Evolutionary conservation across 2,797 vertebrate genomes (phyloP).

Genomic region (Mormyrus proboscirostris): DNA sequence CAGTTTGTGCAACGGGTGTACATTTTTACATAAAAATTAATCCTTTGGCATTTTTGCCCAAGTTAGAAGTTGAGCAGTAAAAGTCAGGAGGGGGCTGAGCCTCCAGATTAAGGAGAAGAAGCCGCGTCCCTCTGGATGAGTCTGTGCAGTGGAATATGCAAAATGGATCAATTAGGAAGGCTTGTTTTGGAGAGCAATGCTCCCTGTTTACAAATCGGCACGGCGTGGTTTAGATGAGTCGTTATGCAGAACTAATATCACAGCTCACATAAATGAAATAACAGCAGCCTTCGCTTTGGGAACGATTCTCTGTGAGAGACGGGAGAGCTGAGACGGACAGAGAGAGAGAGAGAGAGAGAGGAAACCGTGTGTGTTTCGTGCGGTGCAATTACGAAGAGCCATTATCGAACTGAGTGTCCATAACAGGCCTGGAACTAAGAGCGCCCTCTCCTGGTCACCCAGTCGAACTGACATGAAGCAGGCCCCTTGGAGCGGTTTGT

Average conservation of each 20-base stretch:
- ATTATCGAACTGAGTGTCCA: background rate
- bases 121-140: background rate
- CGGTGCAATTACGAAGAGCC: too few relatives aligned
- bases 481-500: background rate
- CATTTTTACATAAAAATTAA: constrained; percentile 11
- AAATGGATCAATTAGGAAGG: constrained; percentile 27
- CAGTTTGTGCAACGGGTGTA: background rate
- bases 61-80: background rate
- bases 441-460: background rate
- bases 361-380: background rate
- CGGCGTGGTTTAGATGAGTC: constrained; percentile 4
- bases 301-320: background rate
- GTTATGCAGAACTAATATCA: constrained; percentile 18
- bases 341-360: background rate
- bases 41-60: background rate
- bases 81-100: background rate
- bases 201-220: constrained; percentile 28
- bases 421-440: background rate
- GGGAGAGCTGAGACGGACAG: background rate
- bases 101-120: constrained; percentile 15
- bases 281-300: background rate
- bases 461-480: background rate
- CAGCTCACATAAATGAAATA: constrained; percentile 1
- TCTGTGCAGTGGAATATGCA: constrained; percentile 15
- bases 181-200: constrained; percentile 14